Base-by-base conservation (phyloP, 2,797 vertebrate genomes). In the Cirrhinus molitorella region DNA sequence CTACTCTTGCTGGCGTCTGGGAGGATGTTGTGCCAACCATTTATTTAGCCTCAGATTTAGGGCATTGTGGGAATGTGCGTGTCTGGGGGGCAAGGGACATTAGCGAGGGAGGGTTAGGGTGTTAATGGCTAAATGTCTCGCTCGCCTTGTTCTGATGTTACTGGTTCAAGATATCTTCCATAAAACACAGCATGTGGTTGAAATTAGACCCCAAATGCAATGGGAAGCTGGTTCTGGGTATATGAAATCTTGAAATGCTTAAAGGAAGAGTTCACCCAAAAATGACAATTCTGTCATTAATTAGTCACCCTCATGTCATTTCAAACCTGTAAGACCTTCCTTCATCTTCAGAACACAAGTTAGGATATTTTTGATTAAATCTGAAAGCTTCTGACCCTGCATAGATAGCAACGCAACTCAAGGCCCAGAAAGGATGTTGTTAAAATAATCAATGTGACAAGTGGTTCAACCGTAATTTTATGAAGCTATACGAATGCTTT, bases 81-180 rank as follows among this genome's bases (percentile, higher is more conserved):
- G 72, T 80, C 14, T 73, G 61, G 80, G 61, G 83, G 83, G 68
- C 81, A 76, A 63, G 79, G 61, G 77, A 65, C 73, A 34, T 80
- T 65, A 68, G 55, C 17, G 37, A 73, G 45, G 57, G 59, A 75
- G 70, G 68, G 83, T 82, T 67, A 59, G 71, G 47, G 80, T 67
- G 65, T 67, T 72, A 65, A 75, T 70, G 59, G 34, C 31, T 77
- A 61, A 28, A 74, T 79, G 61, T 71, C 53, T 81, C 9, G 37
- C n/a, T 25, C 8, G 51, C 59, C 70, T 65, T 61, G 68, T 81
- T 57, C 21, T 81, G 67, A 63, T 61, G 68, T 72, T 43, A 61
- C 3, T 81, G 55, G 40, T 72, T 81, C 68, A 81, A 25, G 57
- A 14, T 47, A 61, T 23, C 57, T 49, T 73, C 79, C 55, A 73